Evolutionary conservation across 2,888 invertebrate species (phyloP).

Genomic region (Stegophylla sp.): DNA sequence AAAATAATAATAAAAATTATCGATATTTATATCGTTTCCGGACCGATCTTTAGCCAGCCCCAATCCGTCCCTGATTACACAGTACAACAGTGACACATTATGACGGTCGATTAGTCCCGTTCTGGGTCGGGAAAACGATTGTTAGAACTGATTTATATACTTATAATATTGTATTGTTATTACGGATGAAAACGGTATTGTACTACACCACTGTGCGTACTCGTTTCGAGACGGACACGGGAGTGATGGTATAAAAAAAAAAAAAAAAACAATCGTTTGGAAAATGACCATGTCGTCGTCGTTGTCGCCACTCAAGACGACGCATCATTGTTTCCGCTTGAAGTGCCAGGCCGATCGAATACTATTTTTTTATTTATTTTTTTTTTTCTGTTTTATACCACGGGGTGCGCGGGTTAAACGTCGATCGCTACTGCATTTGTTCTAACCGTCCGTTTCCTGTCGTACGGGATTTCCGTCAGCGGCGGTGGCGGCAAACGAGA

Average conservation of each 20-base stretch:
- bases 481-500: not conserved
- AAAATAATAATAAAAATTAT: too few relatives aligned
- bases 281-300: slow-evolving; percentile 50
- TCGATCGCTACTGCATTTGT: not conserved
- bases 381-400: too few relatives aligned
- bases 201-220: too few relatives aligned
- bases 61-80: too few relatives aligned
- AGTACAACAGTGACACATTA: too few relatives aligned
- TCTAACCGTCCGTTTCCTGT: slow-evolving; percentile 54
- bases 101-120: too few relatives aligned
- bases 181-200: slow-evolving; percentile 13
- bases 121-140: too few relatives aligned
- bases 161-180: too few relatives aligned
- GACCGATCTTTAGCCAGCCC: too few relatives aligned
- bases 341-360: slow-evolving; percentile 56
- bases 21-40: too few relatives aligned
- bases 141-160: too few relatives aligned
- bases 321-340: slow-evolving; percentile 52
- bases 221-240: not conserved
- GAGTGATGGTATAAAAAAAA: not conserved
- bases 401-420: not conserved
- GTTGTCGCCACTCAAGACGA: slow-evolving; percentile 33
- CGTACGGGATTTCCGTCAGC: slow-evolving; percentile 8
- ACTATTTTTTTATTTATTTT: slow-evolving; percentile 1
- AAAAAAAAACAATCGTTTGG: slow-evolving; percentile 20